Evolutionary conservation across 2,888 invertebrate species (phyloP).

Genomic region (Tinea semifulvella): DNA sequence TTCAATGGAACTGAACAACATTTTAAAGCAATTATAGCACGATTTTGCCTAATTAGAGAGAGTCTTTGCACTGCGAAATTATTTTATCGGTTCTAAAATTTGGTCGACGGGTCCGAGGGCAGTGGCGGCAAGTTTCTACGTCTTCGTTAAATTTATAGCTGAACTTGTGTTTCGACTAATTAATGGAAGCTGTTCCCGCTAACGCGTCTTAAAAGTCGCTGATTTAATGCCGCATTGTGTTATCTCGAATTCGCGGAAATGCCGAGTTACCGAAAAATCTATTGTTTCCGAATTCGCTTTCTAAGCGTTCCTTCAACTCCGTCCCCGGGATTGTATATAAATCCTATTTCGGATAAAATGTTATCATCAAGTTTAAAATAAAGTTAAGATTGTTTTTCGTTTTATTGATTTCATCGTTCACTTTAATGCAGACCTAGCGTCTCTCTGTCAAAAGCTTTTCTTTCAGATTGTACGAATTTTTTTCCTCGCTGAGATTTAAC

Average conservation of each 20-base stretch:
- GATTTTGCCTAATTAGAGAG: conserved; percentile 54
- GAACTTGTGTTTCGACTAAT: conserved; percentile 62
- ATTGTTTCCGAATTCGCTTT: too few relatives aligned
- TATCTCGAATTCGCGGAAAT: conserved; percentile 20
- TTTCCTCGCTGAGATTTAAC: conserved; percentile 33
- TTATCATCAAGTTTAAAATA: too few relatives aligned
- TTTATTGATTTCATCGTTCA: too few relatives aligned
- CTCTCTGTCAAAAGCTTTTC: conserved; percentile 22
- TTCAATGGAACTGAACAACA: conserved; percentile 38
- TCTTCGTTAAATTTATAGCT: conserved; percentile 57
- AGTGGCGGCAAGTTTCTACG: conserved; percentile 50
- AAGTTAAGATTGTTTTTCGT: too few relatives aligned
- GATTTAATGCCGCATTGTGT: conserved; percentile 49
- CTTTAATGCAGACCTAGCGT: too few relatives aligned
- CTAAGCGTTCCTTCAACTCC: too few relatives aligned
- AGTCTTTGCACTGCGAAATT: conserved; percentile 46
- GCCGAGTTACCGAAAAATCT: too few relatives aligned
- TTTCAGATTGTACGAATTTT: conserved; percentile 46
- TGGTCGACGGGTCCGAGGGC: conserved; percentile 44
- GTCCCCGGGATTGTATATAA: too few relatives aligned
- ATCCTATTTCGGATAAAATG: too few relatives aligned
- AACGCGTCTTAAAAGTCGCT: conserved; percentile 40
- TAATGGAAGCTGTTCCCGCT: conserved; percentile 53
- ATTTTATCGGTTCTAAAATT: conserved; percentile 61
- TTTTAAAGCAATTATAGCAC: conserved; percentile 50